Percentiles rank a stretch among this genome's conserved stretches.
Conservation (phyloP, 2,888 invertebrate species). For the Eristalis tenax region DNA sequence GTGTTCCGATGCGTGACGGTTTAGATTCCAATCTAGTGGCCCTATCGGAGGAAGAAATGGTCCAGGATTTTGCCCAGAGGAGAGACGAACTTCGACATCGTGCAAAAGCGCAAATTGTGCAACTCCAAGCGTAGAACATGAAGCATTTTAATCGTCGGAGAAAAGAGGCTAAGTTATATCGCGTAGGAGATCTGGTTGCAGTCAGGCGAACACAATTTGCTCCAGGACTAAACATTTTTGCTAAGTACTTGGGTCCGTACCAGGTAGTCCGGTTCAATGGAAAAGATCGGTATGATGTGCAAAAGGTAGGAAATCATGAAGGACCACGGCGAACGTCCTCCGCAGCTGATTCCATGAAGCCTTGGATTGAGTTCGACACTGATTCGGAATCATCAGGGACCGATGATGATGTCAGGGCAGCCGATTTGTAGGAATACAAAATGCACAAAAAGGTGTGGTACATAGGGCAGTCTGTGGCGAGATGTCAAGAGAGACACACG, state of each 20-base stretch:
- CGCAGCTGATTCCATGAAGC: slow-evolving; percentile 46
- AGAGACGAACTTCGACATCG: not conserved
- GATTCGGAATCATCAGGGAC: not conserved
- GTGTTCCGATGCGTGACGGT: not conserved
- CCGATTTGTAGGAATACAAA: not conserved
- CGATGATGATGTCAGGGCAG: not conserved
- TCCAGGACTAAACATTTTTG: slow-evolving; percentile 16
- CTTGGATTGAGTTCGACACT: slow-evolving; percentile 9
- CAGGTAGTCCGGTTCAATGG: slow-evolving; percentile 21
- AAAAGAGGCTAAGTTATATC: not conserved
- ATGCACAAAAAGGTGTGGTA: not conserved
- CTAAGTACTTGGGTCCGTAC: slow-evolving; percentile 48
- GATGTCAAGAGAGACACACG: not conserved
- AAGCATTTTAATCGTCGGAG: not conserved
- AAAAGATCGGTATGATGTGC: slow-evolving; percentile 42
- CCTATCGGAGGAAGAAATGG: not conserved
- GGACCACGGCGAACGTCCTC: slow-evolving; percentile 38
- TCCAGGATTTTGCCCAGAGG: not conserved
- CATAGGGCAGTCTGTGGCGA: not conserved
- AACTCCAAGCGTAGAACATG: not conserved
- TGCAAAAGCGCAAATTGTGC: not conserved
- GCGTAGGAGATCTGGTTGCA: slow-evolving; percentile 24
- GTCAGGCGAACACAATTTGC: slow-evolving; percentile 23
- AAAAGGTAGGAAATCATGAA: slow-evolving; percentile 44
- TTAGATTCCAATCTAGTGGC: not conserved